Conservation (phyloP, 37 sponge, comb jelly and placozoan species). For the Axinella damicornis region DNA sequence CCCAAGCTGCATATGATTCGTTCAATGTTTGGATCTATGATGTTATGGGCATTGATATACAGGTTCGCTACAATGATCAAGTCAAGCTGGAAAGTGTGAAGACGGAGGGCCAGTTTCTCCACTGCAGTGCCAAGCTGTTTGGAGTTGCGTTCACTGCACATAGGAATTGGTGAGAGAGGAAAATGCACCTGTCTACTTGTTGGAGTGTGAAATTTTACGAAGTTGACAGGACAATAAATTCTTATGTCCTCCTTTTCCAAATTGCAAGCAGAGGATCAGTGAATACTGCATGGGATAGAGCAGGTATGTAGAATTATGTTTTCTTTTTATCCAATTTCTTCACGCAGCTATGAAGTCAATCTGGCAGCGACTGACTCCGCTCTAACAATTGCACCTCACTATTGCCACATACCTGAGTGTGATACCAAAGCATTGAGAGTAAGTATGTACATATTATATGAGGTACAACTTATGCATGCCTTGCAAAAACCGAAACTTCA, state of each 20-base stretch:
- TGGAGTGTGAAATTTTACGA: background rate
- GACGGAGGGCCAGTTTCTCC: conserved; percentile 83
- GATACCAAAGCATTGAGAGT: conserved; percentile 12
- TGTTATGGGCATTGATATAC: too few species aligned
- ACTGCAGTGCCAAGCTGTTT: conserved; percentile 35
- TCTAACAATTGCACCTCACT: conserved; percentile 67
- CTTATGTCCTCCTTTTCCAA: background rate
- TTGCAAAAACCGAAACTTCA: too few species aligned
- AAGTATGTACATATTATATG: background rate
- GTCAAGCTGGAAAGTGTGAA: conserved; percentile 80
- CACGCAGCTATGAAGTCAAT: conserved; percentile 78
- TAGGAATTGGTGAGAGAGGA: conserved; percentile 25
- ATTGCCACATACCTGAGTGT: background rate
- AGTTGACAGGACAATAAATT: background rate
- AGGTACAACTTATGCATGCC: too few species aligned
- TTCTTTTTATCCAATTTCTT: background rate
- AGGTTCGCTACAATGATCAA: conserved; percentile 77
- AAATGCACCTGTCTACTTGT: background rate
- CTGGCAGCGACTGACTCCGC: conserved; percentile 74
- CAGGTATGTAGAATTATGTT: too few species aligned
- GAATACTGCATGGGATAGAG: too few species aligned
- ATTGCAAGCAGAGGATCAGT: too few species aligned
- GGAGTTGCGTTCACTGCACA: conserved; percentile 4
- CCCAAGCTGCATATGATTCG: too few species aligned
- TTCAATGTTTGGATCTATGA: too few species aligned